A percentile compares a stretch with the other conserved stretches of the same genome.
Conservation (phyloP, 2,113 vertebrate species). For the Brienomyrus longianalis region DNA sequence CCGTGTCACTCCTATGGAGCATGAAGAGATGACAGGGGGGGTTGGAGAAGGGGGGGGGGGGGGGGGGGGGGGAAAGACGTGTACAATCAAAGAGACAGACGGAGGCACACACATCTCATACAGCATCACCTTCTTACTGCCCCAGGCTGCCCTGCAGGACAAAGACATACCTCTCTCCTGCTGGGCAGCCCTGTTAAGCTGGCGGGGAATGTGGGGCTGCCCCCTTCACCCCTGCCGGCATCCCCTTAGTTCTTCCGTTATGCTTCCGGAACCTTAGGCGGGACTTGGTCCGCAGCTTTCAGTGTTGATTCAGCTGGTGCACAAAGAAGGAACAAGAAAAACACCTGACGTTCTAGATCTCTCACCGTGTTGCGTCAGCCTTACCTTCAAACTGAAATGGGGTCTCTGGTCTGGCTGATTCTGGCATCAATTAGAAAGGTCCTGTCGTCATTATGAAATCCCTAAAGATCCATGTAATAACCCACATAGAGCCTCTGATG, state of each 20-base stretch:
- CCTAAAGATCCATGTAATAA: not conserved
- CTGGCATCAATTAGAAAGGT: not conserved
- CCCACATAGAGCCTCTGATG: not conserved
- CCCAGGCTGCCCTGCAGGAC: conserved; percentile 18
- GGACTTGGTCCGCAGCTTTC: not conserved
- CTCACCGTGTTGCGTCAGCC: not conserved
- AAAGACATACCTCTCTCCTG: conserved; percentile 19
- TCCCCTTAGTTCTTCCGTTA: not conserved
- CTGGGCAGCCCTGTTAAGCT: conserved; percentile 15
- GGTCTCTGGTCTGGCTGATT: not conserved
- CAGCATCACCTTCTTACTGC: conserved; percentile 4
- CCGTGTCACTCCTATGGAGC: too few species aligned
- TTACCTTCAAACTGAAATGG: not conserved
- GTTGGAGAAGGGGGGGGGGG: too few species aligned
- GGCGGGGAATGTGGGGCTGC: not conserved
- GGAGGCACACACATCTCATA: conserved; percentile 5
- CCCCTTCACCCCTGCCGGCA: conserved; percentile 11
- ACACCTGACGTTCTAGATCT: not conserved
- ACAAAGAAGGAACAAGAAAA: not conserved
- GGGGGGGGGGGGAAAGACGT: conserved; percentile 18
- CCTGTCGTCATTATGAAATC: not conserved
- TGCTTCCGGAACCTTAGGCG: not conserved
- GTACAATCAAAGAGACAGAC: conserved; percentile 27
- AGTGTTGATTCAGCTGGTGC: conserved; percentile 4
- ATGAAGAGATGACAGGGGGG: too few species aligned